Conservation (phyloP, 1,140 invertebrate species). For the Globodera rostochiensis region DNA sequence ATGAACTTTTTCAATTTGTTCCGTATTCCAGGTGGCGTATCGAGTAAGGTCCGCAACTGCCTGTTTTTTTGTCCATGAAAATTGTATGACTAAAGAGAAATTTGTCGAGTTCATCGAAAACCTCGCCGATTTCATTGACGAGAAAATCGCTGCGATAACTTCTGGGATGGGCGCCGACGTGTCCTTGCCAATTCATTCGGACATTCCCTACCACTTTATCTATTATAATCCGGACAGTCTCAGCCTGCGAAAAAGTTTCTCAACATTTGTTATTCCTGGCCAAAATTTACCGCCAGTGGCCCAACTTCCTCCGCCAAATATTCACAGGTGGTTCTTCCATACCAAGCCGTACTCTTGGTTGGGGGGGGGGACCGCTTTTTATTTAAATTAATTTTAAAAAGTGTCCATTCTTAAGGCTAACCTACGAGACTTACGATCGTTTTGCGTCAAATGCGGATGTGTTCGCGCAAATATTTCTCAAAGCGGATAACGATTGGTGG, state of each 20-base stretch:
- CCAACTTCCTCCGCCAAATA: conserved; percentile 19
- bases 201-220: conserved; percentile 47
- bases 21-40: conserved; percentile 35
- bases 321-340: conserved; percentile 28
- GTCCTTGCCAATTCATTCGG: conserved; percentile 12
- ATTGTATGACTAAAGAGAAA: conserved; percentile 11
- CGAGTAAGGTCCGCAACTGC: conserved; percentile 38
- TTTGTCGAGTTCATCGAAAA: conserved; percentile 30
- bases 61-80: conserved; percentile 36
- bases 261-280: conserved; percentile 9
- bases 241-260: conserved; percentile 44
- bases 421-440: conserved; percentile 46
- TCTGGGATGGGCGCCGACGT: conserved; percentile 37
- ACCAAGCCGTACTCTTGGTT: too few relatives aligned
- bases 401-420: conserved; percentile 32
- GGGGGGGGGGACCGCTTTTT: too few relatives aligned
- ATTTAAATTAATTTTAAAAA: conserved; percentile 4
- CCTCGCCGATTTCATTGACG: conserved; percentile 35
- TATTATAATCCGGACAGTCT: conserved; percentile 50
- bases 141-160: conserved; percentile 30
- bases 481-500: conserved; percentile 51
- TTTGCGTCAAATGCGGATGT: conserved; percentile 29
- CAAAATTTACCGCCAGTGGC: not conserved
- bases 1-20: not conserved
- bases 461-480: conserved; percentile 38